Conservation (phyloP, 1,140 invertebrate genomes). For the Catajapyx aquilonaris region DNA sequence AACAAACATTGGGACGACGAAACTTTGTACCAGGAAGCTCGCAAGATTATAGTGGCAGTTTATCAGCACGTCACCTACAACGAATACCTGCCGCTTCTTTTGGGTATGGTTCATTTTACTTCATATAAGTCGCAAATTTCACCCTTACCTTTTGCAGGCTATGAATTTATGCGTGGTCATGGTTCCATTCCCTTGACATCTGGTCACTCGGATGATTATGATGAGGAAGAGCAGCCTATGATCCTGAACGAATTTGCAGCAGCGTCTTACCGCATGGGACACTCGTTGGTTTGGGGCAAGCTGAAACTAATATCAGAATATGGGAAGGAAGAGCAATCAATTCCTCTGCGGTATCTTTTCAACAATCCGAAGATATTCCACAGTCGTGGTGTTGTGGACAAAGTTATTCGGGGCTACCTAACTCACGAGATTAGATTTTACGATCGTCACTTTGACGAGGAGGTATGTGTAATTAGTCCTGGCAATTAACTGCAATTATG, state of each 20-base stretch:
- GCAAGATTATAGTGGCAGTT: slow-evolving; percentile 52
- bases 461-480: neutral
- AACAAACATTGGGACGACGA: slow-evolving; percentile 81
- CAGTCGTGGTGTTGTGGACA: neutral
- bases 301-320: neutral
- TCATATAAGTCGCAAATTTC: slow-evolving; percentile 4
- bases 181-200: slow-evolving; percentile 39
- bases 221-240: slow-evolving; percentile 49
- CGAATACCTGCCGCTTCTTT: slow-evolving; percentile 63
- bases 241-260: slow-evolving; percentile 67
- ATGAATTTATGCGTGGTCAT: slow-evolving; percentile 41
- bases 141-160: slow-evolving; percentile 21
- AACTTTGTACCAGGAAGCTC: slow-evolving; percentile 63
- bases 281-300: slow-evolving; percentile 24
- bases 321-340: neutral
- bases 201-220: slow-evolving; percentile 61
- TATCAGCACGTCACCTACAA: slow-evolving; percentile 71
- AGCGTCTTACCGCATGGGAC: slow-evolving; percentile 72
- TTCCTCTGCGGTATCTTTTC: neutral
- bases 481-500: neutral
- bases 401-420: neutral
- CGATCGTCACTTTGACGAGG: neutral
- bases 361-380: neutral
- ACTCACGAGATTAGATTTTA: neutral
- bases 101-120: slow-evolving; percentile 26